Evolutionary conservation across 2,113 vertebrate genomes (phyloP).

Genomic region (Galemys pyrenaicus): DNA sequence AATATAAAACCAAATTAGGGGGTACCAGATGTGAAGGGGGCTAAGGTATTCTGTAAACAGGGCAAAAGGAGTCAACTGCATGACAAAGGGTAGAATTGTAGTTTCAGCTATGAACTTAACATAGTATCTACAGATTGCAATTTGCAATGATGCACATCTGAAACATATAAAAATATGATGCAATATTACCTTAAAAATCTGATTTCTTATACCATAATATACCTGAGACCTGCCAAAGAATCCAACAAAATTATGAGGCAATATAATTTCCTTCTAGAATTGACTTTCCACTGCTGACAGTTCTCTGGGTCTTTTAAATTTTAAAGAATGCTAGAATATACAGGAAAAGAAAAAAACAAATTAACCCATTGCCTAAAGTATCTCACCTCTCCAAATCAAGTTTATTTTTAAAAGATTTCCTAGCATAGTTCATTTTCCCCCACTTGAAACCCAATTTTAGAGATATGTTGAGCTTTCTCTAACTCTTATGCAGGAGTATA

Average conservation of each 20-base stretch:
- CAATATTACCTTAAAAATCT: not conserved
- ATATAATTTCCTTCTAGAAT: not conserved
- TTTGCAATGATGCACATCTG: too few relatives aligned
- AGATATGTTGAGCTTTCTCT: not conserved
- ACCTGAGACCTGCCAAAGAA: not conserved
- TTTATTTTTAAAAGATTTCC: constrained; percentile 12
- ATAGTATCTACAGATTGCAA: too few relatives aligned
- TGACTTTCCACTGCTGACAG: not conserved
- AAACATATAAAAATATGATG: too few relatives aligned
- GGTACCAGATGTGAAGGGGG: too few relatives aligned
- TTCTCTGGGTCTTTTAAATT: not conserved
- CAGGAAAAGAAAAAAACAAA: not conserved
- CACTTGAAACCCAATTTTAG: not conserved
- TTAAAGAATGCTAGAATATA: not conserved
- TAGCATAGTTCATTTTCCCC: not conserved
- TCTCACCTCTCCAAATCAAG: not conserved
- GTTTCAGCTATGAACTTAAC: too few relatives aligned
- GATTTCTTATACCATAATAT: not conserved
- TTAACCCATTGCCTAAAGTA: not conserved
- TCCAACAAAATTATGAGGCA: not conserved
- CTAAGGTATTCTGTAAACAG: too few relatives aligned
- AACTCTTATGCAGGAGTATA: not conserved
- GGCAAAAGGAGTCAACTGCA: too few relatives aligned
- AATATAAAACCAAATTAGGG: too few relatives aligned
- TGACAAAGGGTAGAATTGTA: too few relatives aligned